Conservation (phyloP, 2,113 vertebrate genomes). For the Opisthocomus hoazin region DNA sequence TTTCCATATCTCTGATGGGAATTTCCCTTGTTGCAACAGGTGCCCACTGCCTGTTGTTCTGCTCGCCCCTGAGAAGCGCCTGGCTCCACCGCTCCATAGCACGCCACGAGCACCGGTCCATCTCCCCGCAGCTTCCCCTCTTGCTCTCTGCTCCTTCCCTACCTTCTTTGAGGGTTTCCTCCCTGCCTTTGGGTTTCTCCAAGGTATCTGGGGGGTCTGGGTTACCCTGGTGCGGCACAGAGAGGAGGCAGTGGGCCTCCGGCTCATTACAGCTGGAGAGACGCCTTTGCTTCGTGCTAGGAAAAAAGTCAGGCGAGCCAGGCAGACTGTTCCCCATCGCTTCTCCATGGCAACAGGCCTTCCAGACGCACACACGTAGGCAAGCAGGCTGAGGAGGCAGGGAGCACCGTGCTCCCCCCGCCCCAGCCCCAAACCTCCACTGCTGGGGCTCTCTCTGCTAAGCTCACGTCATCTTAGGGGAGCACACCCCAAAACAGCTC, state of each 20-base stretch:
- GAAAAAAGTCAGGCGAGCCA: neutral
- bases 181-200: neutral
- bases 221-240: neutral
- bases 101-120: neutral
- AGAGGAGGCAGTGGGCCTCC: neutral
- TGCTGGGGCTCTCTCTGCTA: neutral
- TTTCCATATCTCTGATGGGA: neutral
- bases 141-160: neutral
- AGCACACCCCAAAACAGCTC: neutral
- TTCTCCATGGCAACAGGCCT: constrained; percentile 66
- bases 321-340: constrained; percentile 26
- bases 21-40: neutral
- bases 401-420: neutral
- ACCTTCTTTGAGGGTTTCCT: neutral
- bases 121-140: neutral
- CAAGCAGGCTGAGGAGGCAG: neutral
- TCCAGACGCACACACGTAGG: neutral
- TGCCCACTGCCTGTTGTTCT: neutral
- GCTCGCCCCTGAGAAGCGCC: neutral
- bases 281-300: neutral
- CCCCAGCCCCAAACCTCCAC: neutral
- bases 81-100: neutral
- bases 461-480: neutral
- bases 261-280: neutral
- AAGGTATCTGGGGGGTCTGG: neutral